Evolutionary conservation across 1,140 invertebrate genomes (phyloP), one percentile per base, ranked within the genome.

Genomic region (Neodiprion fabricii): DNA sequence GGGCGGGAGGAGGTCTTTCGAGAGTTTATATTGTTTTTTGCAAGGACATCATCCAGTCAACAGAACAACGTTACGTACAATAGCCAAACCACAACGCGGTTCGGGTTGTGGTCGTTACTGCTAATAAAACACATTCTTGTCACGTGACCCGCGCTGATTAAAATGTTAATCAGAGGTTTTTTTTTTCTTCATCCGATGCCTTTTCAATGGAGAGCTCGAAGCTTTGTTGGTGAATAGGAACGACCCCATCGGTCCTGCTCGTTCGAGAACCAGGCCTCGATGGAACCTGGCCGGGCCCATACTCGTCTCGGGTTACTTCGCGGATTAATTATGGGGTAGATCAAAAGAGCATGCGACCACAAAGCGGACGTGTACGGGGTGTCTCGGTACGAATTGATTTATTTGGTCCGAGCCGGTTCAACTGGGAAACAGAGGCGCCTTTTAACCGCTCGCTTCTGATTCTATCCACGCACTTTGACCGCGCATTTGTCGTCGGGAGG

Each of bases 281-380:
- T 40, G 28, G 28, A 40, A 61, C 53, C 53, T 61, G 28, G 28
- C 28, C 28, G 28, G 28, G 28, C 28, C 53, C 80, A 84, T 86
- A 86, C 84, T 82, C 81, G 81, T 87, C 85, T 87, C 85, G 80
- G 81, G 86, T 87, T 87, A 87, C 86, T 83, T 85, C 84, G 80
- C 80, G 84, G 85, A 87, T 87, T 87, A 87, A 87, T 87, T 87
- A 87, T 86, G 84, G 82, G 84, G 83, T 83, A 85, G 84, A 87
- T 87, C 86, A 87, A 86, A 87, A 87, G 86, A 86, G 85, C 82
- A 83, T 80, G 76, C 82, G 81, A 79, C 84, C 81, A 86, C 86
- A 87, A 87, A 87, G 85, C 85, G 80, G 70, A 76, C 83, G 84
- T 82, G 81, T 82, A 86, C 85, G 81, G 83, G 82, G 83, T 84